Percentiles rank a stretch among this genome's conserved stretches.
phyloP scores from a whole-genome alignment of 2,888 invertebrate genomes.

The Drosophila helvetica region DNA sequence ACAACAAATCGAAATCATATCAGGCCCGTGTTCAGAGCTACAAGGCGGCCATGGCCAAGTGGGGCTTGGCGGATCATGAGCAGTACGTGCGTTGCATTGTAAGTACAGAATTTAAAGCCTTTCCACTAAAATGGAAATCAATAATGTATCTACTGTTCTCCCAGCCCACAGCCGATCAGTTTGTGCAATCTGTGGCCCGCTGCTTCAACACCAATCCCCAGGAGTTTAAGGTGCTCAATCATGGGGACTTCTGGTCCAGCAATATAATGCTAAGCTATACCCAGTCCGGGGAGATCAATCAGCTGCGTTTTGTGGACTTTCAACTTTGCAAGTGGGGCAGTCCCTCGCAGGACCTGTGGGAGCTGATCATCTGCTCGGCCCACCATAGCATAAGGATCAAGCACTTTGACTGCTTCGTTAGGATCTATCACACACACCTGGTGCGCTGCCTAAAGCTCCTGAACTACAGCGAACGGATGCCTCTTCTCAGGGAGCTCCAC shows the following conservation, averaged over 20 bases:
- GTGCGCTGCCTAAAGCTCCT: slow-evolving; percentile 75
- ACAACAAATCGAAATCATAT: slow-evolving; percentile 76
- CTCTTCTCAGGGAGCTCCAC: slow-evolving; percentile 79
- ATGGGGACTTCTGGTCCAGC: slow-evolving; percentile 83
- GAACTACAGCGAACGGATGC: slow-evolving; percentile 74
- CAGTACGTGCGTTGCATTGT: slow-evolving; percentile 75
- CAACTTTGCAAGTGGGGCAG: slow-evolving; percentile 82
- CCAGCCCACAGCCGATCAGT: slow-evolving; percentile 80
- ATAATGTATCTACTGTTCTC: not conserved
- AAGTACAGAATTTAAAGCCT: slow-evolving; percentile 51
- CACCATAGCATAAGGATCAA: slow-evolving; percentile 76
- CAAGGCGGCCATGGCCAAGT: slow-evolving; percentile 75
- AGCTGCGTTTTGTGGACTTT: slow-evolving; percentile 81
- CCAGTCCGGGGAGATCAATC: slow-evolving; percentile 70
- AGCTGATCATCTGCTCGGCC: slow-evolving; percentile 80
- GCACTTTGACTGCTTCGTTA: slow-evolving; percentile 80
- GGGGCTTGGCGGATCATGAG: slow-evolving; percentile 75
- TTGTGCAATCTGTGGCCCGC: slow-evolving; percentile 74
- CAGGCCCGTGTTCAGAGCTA: slow-evolving; percentile 74
- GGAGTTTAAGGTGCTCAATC: slow-evolving; percentile 82
- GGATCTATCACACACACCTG: slow-evolving; percentile 80
- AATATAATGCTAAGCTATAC: slow-evolving; percentile 80
- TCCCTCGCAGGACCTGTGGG: slow-evolving; percentile 81
- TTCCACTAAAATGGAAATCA: not conserved
- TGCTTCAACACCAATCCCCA: slow-evolving; percentile 69